Evolutionary conservation across 2,113 vertebrate genomes (phyloP).

Genomic region (Microtus oregoni): DNA sequence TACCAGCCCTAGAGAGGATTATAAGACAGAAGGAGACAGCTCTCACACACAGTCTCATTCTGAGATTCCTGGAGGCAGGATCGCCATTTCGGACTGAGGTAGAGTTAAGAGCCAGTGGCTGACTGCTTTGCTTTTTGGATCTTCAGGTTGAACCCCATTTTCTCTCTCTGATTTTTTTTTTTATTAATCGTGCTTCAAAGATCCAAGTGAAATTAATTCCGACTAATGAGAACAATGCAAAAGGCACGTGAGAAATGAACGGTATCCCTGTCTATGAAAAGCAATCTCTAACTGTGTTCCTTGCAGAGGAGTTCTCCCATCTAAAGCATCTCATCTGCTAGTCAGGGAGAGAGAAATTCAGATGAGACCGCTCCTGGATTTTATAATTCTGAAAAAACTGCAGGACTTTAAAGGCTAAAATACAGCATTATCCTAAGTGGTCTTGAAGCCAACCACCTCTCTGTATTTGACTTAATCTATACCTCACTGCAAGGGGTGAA

Average conservation of each 20-base stretch:
- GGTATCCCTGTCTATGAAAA: not conserved
- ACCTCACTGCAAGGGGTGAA: not conserved
- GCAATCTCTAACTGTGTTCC: not conserved
- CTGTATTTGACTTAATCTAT: not conserved
- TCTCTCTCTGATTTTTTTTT: too few relatives aligned
- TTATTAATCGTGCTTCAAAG: too few relatives aligned
- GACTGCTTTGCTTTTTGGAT: too few relatives aligned
- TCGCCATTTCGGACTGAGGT: too few relatives aligned
- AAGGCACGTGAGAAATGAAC: not conserved
- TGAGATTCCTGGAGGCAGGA: too few relatives aligned
- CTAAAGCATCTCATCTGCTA: not conserved
- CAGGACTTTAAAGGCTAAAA: not conserved
- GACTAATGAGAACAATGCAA: conserved; percentile 9
- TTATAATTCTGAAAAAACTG: not conserved
- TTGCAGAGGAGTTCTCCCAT: not conserved
- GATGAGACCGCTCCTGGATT: not conserved
- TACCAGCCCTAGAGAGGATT: too few relatives aligned
- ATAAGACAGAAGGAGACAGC: too few relatives aligned
- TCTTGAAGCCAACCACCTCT: not conserved
- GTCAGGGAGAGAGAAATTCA: not conserved
- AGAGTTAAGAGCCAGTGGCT: too few relatives aligned
- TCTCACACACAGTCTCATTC: too few relatives aligned
- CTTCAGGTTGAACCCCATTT: too few relatives aligned
- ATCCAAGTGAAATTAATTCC: not conserved
- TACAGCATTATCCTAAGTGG: not conserved